Conservation (phyloP, 2,888 invertebrate species). For the Dicyrtoma fusca region DNA sequence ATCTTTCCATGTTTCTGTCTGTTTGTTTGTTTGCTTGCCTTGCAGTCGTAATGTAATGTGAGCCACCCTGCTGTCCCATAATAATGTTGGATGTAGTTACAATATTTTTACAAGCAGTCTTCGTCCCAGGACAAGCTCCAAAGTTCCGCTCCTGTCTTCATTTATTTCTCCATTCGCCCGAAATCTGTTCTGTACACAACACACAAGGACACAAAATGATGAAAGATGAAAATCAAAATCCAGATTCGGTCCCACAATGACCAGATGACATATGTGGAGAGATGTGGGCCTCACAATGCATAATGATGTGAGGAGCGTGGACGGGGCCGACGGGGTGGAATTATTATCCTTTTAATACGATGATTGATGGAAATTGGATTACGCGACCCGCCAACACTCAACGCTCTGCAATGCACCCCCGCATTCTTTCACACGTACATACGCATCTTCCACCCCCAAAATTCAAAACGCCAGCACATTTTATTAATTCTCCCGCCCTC, state of each 20-base stretch:
- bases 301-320: background rate
- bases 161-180: background rate
- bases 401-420: no score
- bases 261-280: no score
- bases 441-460: no score
- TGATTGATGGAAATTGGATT: conserved; percentile 43
- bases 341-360: conserved; percentile 38
- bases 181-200: background rate
- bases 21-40: no score
- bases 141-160: background rate
- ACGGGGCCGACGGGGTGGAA: conserved; percentile 5
- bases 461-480: no score
- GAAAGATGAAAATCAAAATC: background rate
- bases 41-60: no score
- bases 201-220: background rate
- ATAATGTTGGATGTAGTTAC: conserved; percentile 14
- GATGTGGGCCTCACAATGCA: background rate
- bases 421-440: no score
- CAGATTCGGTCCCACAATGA: no score
- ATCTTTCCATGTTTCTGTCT: no score
- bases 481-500: no score
- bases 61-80: conserved; percentile 18
- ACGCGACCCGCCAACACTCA: no score
- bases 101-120: conserved; percentile 20
- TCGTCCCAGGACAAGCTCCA: background rate